These are phyloP conservation scores for Clangula hyemalis DNA, from an alignment of 2,797 vertebrate genomes.

Conservation along the genomic window DNA sequence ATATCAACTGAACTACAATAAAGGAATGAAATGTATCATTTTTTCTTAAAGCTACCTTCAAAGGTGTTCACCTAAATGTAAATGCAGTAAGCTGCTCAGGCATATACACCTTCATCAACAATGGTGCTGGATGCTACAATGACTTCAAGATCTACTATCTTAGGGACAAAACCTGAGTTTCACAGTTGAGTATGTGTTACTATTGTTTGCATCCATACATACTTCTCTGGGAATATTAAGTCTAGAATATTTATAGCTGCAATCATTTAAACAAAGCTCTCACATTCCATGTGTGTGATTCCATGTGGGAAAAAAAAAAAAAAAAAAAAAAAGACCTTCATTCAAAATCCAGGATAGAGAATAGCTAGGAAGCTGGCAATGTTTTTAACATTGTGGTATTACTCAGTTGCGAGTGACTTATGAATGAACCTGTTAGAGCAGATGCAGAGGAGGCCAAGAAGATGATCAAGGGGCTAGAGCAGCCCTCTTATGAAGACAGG, in stretches of 20 bases:
- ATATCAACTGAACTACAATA: not conserved
- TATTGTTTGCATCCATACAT: not conserved
- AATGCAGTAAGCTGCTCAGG: not conserved
- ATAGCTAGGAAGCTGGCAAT: rapidly evolving
- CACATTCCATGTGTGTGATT: not conserved
- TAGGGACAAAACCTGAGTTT: not conserved
- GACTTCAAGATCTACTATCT: not conserved
- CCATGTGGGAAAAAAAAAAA: not conserved
- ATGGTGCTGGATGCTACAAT: not conserved
- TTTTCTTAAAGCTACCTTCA: not conserved
- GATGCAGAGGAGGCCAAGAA: not conserved
- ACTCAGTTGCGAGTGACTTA: not conserved
- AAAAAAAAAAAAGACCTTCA: not conserved
- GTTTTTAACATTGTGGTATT: not conserved
- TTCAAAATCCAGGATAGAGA: not conserved
- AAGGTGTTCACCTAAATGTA: not conserved
- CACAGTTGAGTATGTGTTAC: not conserved
- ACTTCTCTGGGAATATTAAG: not conserved
- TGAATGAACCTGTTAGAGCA: not conserved
- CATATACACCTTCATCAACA: not conserved
- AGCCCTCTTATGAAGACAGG: not conserved
- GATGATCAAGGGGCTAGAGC: not conserved
- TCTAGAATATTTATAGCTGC: not conserved
- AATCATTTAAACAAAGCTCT: not conserved
- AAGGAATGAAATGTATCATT: not conserved